Conservation (phyloP, 2,113 vertebrate species). For the Archocentrus centrarchus region DNA sequence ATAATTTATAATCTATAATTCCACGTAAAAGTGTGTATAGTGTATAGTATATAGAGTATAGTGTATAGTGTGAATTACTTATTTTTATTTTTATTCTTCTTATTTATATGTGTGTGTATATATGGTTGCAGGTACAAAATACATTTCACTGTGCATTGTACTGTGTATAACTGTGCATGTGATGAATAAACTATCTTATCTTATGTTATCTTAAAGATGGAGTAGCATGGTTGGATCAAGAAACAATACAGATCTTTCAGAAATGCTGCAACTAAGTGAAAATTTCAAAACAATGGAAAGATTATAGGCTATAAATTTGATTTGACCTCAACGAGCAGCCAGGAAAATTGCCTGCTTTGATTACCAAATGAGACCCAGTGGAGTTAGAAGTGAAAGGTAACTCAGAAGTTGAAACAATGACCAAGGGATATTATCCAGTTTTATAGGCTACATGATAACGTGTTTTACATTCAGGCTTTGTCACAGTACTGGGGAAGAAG, state of each 20-base stretch:
- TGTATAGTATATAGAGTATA: too few species aligned
- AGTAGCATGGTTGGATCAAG: conserved; percentile 1
- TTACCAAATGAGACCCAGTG: conserved; percentile 23
- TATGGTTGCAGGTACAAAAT: too few species aligned
- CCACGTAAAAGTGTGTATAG: too few species aligned
- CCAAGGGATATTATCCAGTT: neutral
- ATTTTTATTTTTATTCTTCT: too few species aligned
- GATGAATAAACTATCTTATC: too few species aligned
- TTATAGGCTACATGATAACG: neutral
- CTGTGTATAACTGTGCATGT: too few species aligned
- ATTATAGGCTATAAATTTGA: neutral
- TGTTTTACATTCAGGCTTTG: neutral
- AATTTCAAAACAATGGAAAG: conserved; percentile 41
- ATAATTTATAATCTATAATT: too few species aligned
- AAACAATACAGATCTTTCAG: conserved; percentile 66
- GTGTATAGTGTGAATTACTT: too few species aligned
- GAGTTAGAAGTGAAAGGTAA: neutral
- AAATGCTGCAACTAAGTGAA: conserved; percentile 19
- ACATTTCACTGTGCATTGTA: too few species aligned
- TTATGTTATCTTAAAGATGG: too few species aligned
- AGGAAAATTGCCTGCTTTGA: conserved; percentile 27
- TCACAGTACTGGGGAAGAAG: neutral
- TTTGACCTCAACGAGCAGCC: neutral
- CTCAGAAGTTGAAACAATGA: neutral
- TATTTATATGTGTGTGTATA: too few species aligned